Evolutionary conservation across 1,140 invertebrate species (phyloP).

Genomic region (Berghia stephanieae): DNA sequence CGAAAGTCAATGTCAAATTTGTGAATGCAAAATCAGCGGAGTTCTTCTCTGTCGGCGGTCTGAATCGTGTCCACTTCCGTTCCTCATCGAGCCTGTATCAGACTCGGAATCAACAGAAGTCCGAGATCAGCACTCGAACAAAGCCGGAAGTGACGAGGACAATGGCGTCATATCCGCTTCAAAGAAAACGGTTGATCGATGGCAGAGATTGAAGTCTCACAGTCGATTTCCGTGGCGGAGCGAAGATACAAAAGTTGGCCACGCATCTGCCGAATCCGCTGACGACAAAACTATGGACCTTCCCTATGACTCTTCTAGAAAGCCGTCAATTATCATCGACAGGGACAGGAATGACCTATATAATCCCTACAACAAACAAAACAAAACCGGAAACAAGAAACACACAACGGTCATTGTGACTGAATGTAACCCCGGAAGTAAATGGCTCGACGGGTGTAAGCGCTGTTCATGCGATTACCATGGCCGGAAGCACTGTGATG

Average conservation of each 20-base stretch:
- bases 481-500: background rate
- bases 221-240: background rate
- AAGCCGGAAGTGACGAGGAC: background rate
- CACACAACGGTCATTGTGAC: background rate
- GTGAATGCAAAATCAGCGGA: slow-evolving; percentile 14
- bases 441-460: slow-evolving; percentile 7
- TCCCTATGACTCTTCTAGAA: background rate
- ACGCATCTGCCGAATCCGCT: background rate
- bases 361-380: background rate
- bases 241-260: background rate
- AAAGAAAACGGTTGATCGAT: background rate
- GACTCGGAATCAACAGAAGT: background rate
- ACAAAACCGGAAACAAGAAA: background rate
- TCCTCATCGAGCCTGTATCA: background rate
- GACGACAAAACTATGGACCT: background rate
- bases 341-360: background rate
- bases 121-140: background rate
- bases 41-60: background rate
- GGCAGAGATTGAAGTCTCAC: background rate
- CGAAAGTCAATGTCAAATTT: background rate
- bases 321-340: background rate
- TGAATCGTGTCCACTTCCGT: background rate
- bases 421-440: background rate
- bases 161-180: background rate
- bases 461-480: background rate